Conservation (phyloP, 53 echinoderm and acorn worm species). For the Luidia sarsii region DNA sequence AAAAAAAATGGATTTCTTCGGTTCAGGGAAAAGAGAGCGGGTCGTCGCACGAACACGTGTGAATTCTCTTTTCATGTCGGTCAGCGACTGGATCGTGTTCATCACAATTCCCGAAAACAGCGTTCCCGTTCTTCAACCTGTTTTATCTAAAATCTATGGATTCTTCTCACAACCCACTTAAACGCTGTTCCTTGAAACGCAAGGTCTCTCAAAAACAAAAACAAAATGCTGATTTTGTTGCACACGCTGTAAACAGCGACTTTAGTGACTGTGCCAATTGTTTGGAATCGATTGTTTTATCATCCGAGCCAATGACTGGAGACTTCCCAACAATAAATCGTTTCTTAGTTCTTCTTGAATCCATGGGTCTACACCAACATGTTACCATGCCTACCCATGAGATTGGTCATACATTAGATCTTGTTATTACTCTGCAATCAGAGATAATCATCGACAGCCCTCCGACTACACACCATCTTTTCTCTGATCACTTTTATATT, state of each 20-base stretch:
- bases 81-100: neutral
- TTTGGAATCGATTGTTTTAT: conserved; percentile 20
- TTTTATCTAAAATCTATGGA: neutral
- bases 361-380: conserved; percentile 10
- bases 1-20: conserved; percentile 1
- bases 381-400: conserved; percentile 7
- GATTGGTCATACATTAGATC: conserved; percentile 8
- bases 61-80: conserved; percentile 1
- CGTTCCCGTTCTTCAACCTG: neutral
- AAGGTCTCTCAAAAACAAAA: conserved; percentile 1
- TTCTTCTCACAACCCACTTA: neutral
- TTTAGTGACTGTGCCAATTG: neutral
- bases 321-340: neutral
- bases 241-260: neutral
- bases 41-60: neutral
- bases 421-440: conserved; percentile 6
- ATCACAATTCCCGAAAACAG: neutral
- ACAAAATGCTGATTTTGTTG: neutral
- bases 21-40: neutral
- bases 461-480: conserved; percentile 16
- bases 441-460: neutral
- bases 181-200: neutral
- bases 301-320: neutral
- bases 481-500: conserved; percentile 15
- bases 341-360: conserved; percentile 12